A percentile compares a stretch with the other conserved stretches of the same genome.
phyloP scores from a whole-genome alignment of 2,888 invertebrate species.

The Orgyia antiqua region DNA sequence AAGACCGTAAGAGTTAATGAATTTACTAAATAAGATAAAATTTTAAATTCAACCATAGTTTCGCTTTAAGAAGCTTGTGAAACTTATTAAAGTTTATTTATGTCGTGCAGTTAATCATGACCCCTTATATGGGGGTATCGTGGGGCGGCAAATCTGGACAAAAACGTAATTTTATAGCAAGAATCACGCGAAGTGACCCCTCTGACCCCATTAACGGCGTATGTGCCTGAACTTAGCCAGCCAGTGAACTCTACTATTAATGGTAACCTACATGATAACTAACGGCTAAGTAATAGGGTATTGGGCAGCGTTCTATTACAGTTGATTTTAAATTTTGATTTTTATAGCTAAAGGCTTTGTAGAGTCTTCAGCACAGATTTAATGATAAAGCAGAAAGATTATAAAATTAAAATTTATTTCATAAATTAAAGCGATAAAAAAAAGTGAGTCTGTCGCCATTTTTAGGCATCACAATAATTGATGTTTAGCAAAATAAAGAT shows the following conservation, averaged over 20 bases:
- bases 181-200: slow-evolving; percentile 68
- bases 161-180: slow-evolving; percentile 63
- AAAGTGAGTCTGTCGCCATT: no score
- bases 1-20: slow-evolving; percentile 30
- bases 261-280: slow-evolving; percentile 14
- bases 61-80: slow-evolving; percentile 30
- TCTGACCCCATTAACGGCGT: slow-evolving; percentile 47
- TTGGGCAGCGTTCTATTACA: no score
- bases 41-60: slow-evolving; percentile 40
- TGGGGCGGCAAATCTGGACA: slow-evolving; percentile 56
- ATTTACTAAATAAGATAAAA: slow-evolving; percentile 47
- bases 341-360: no score
- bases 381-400: no score
- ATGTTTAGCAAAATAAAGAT: no score
- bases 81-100: slow-evolving; percentile 64
- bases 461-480: no score
- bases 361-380: no score
- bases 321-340: no score
- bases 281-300: slow-evolving; percentile 5
- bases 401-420: no score
- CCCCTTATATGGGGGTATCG: slow-evolving; percentile 56
- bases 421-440: no score
- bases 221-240: slow-evolving; percentile 10
- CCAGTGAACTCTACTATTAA: slow-evolving; percentile 12
- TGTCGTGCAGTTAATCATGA: slow-evolving; percentile 60